Percentiles rank a stretch among this genome's conserved stretches.
phyloP scores from a whole-genome alignment of 2,797 vertebrate genomes.

The Melanotaenia nigrans region DNA sequence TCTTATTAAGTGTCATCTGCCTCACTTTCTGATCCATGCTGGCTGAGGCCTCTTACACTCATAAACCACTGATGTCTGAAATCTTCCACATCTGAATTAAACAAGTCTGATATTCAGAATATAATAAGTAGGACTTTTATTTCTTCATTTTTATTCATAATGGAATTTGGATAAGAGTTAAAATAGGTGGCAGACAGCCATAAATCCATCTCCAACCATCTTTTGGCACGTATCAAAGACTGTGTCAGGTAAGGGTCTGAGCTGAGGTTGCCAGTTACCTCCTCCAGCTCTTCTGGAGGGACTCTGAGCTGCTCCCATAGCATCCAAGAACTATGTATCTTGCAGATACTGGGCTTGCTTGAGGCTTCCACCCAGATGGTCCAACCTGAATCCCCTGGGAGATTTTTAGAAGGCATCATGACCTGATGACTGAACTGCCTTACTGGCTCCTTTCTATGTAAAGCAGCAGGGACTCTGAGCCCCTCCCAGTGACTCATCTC shows the following conservation, averaged over 20 bases:
- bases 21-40: slow-evolving; percentile 13
- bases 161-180: background rate
- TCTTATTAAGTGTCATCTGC: slow-evolving; percentile 26
- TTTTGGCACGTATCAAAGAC: background rate
- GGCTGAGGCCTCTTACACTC: slow-evolving; percentile 3
- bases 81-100: slow-evolving; percentile 5
- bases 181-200: background rate
- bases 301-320: background rate
- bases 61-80: background rate
- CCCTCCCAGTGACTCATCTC: background rate
- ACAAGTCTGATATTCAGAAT: slow-evolving; percentile 6
- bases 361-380: background rate
- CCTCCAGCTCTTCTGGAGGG: background rate
- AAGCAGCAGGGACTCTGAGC: background rate
- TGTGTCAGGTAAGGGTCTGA: background rate
- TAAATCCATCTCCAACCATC: background rate
- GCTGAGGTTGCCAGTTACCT: background rate
- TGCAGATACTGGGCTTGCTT: background rate
- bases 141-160: background rate
- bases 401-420: background rate
- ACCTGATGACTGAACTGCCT: background rate
- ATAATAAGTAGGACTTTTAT: slow-evolving; percentile 2
- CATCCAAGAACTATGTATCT: background rate
- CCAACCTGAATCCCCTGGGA: background rate
- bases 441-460: background rate